These are phyloP conservation scores for Tympanuchus pallidicinctus DNA, from an alignment of 2,113 vertebrate species.

Conservation along the genomic window DNA sequence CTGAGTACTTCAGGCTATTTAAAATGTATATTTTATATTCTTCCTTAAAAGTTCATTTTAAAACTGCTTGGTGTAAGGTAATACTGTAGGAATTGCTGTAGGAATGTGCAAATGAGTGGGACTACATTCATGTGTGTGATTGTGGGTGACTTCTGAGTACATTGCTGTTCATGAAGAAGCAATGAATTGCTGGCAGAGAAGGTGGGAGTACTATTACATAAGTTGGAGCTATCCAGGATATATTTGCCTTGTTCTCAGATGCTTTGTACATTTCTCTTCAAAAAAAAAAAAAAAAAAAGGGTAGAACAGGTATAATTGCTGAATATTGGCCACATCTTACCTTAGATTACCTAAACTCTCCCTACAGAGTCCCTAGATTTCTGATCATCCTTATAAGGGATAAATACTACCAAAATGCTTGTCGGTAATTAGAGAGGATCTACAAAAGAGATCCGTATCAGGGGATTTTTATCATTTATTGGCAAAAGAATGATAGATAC, in stretches of 20 bases:
- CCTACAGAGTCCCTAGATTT: neutral
- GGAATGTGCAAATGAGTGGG: slow-evolving; percentile 55
- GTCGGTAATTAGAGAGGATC: neutral
- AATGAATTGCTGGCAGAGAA: slow-evolving; percentile 67
- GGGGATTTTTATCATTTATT: neutral
- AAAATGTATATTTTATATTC: slow-evolving; percentile 35
- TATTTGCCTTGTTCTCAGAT: slow-evolving; percentile 22
- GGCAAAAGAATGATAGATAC: neutral
- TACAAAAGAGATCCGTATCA: neutral
- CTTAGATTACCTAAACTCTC: neutral
- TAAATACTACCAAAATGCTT: neutral
- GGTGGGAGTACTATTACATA: slow-evolving; percentile 65
- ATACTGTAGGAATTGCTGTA: slow-evolving; percentile 29
- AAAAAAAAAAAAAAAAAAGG: neutral
- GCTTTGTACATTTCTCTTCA: slow-evolving; percentile 16
- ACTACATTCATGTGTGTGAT: slow-evolving; percentile 54
- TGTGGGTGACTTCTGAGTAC: slow-evolving; percentile 64
- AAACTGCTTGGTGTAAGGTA: neutral
- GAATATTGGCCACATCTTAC: neutral
- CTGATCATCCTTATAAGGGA: neutral
- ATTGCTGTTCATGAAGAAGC: slow-evolving; percentile 67
- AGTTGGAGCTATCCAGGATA: slow-evolving; percentile 49
- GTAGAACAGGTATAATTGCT: slow-evolving; percentile 18
- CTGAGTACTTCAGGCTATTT: slow-evolving; percentile 19
- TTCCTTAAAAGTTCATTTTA: slow-evolving; percentile 53